A percentile compares a stretch with the other conserved stretches of the same genome.
Evolutionary conservation across 2,888 invertebrate genomes (phyloP).

Genomic region (Drosophila quinaria): DNA sequence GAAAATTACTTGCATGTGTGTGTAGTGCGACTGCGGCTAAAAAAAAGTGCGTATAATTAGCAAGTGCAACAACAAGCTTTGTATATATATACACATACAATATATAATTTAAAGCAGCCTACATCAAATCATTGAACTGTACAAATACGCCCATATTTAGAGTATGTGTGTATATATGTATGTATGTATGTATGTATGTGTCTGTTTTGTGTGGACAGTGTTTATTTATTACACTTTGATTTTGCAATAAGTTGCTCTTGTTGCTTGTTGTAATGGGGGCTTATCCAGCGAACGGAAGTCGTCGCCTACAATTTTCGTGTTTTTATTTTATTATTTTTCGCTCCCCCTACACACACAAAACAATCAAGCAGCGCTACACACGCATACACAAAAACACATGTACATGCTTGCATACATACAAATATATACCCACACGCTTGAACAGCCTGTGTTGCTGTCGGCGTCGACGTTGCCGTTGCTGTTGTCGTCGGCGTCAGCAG

Average conservation of each 20-base stretch:
- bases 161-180: slow-evolving; percentile 45
- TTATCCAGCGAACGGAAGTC: slow-evolving; percentile 76
- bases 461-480: slow-evolving; percentile 31
- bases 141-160: slow-evolving; percentile 76
- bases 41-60: slow-evolving; percentile 70
- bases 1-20: slow-evolving; percentile 44
- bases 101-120: slow-evolving; percentile 39
- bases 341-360: slow-evolving; percentile 53
- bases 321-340: slow-evolving; percentile 61
- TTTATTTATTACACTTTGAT: slow-evolving; percentile 73
- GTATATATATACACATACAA: slow-evolving; percentile 21
- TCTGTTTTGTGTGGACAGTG: slow-evolving; percentile 42
- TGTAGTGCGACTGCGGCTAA: slow-evolving; percentile 34
- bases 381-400: slow-evolving; percentile 27
- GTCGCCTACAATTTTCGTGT: slow-evolving; percentile 79
- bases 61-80: slow-evolving; percentile 51
- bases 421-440: slow-evolving; percentile 53
- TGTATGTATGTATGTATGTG: slow-evolving; percentile 16
- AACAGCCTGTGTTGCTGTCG: slow-evolving; percentile 34
- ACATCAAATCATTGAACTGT: slow-evolving; percentile 69
- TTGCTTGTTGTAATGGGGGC: slow-evolving; percentile 60
- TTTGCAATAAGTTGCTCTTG: slow-evolving; percentile 67
- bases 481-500: slow-evolving; percentile 45
- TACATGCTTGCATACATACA: slow-evolving; percentile 24
- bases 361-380: slow-evolving; percentile 46